Conservation (phyloP, 2,113 vertebrate genomes). For the Gallinago paraguaiae region DNA sequence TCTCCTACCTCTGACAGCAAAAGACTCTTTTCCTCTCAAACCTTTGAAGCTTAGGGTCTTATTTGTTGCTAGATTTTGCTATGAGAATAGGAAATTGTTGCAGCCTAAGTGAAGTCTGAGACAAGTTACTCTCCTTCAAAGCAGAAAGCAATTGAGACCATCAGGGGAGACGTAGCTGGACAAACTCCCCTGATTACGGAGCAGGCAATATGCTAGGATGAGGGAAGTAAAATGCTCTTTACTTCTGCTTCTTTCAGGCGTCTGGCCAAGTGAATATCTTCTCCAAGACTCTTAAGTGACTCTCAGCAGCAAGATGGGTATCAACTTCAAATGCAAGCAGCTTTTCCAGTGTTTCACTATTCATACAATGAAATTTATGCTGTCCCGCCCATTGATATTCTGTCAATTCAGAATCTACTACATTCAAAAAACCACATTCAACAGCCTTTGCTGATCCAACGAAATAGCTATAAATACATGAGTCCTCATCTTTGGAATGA, state of each 20-base stretch:
- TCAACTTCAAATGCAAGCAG: background rate
- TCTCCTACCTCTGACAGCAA: background rate
- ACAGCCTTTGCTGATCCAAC: background rate
- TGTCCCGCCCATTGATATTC: background rate
- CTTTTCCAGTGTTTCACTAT: background rate
- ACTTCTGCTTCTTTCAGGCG: background rate
- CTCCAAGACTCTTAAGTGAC: background rate
- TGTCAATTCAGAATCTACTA: background rate
- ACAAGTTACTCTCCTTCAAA: background rate
- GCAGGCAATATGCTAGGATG: background rate
- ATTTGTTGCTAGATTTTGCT: background rate
- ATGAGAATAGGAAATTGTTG: background rate
- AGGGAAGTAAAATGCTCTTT: background rate
- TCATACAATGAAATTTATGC: background rate
- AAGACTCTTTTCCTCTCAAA: background rate
- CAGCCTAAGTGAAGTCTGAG: background rate
- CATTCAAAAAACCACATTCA: rapidly evolving
- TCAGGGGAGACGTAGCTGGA: background rate
- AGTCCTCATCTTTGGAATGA: background rate
- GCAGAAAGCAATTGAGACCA: background rate
- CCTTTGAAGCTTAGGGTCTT: background rate
- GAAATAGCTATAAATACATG: background rate
- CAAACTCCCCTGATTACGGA: background rate
- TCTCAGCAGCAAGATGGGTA: background rate
- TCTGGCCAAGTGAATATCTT: background rate